These are phyloP conservation scores for Pitta sordida DNA, from an alignment of 2,113 vertebrate species.

Conservation along the genomic window DNA sequence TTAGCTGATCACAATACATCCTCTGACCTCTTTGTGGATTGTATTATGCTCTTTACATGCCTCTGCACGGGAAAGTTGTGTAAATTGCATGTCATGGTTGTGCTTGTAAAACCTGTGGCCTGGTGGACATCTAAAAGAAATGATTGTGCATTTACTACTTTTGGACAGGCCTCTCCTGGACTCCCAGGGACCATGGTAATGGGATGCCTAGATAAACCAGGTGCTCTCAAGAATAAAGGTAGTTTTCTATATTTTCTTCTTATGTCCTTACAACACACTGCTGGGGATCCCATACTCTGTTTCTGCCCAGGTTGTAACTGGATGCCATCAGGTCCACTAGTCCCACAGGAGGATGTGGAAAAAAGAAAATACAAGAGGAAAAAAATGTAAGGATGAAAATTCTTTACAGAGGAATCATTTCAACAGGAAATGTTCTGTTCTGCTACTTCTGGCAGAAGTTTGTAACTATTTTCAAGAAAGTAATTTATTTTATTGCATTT, in stretches of 20 bases:
- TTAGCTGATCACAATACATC: rapidly evolving
- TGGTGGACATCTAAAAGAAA: background rate
- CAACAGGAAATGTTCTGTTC: background rate
- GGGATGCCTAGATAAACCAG: background rate
- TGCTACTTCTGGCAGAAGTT: background rate
- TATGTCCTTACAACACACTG: background rate
- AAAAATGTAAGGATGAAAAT: background rate
- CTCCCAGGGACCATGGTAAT: background rate
- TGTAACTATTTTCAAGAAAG: background rate
- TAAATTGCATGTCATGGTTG: rapidly evolving
- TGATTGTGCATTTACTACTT: background rate
- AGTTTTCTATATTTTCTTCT: background rate
- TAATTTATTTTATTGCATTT: background rate
- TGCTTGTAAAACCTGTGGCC: background rate
- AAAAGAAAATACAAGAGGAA: background rate
- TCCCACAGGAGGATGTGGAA: background rate
- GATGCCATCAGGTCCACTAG: background rate
- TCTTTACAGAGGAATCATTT: background rate
- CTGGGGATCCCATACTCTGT: background rate
- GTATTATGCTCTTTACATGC: background rate
- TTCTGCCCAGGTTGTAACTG: background rate
- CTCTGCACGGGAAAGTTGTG: background rate
- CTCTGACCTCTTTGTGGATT: background rate
- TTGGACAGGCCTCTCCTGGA: background rate
- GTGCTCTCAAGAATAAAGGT: background rate